Evolutionary conservation across 2,888 invertebrate genomes (phyloP).

Genomic region (Trachelus iudaicus): DNA sequence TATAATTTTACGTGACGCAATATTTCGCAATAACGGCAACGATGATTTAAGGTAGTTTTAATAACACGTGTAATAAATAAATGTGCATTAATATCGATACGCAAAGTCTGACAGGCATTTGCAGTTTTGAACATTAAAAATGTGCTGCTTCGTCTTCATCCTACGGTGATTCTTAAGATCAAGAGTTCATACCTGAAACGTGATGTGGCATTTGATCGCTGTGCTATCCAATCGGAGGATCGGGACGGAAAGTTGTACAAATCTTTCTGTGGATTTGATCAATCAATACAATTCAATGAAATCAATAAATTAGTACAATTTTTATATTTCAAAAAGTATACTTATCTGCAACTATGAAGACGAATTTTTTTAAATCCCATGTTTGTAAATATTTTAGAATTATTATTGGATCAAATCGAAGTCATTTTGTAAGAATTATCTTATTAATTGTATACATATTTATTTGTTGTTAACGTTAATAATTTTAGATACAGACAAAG

Average conservation of each 20-base stretch:
- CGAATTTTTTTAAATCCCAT: too few species aligned
- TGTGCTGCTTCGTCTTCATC: neutral
- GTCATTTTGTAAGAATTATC: neutral
- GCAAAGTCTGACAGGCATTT: neutral
- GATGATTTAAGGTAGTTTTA: neutral
- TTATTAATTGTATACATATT: neutral
- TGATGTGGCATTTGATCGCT: neutral
- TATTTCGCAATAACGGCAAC: neutral
- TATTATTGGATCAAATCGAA: too few species aligned
- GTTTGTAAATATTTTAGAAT: too few species aligned
- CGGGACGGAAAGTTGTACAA: neutral
- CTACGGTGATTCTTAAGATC: neutral
- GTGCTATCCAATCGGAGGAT: neutral
- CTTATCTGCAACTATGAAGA: neutral
- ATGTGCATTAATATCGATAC: neutral
- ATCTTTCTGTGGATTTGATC: neutral
- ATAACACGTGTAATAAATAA: neutral
- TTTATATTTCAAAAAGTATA: neutral
- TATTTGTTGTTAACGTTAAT: neutral
- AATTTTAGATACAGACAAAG: too few species aligned
- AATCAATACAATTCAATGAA: neutral
- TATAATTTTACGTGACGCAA: neutral
- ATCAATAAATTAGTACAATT: neutral
- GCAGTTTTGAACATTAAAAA: neutral
- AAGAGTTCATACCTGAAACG: neutral